Evolutionary conservation across 1,140 invertebrate genomes (phyloP), one percentile per base, ranked within the genome.

Genomic region (Streblospio benedicti): DNA sequence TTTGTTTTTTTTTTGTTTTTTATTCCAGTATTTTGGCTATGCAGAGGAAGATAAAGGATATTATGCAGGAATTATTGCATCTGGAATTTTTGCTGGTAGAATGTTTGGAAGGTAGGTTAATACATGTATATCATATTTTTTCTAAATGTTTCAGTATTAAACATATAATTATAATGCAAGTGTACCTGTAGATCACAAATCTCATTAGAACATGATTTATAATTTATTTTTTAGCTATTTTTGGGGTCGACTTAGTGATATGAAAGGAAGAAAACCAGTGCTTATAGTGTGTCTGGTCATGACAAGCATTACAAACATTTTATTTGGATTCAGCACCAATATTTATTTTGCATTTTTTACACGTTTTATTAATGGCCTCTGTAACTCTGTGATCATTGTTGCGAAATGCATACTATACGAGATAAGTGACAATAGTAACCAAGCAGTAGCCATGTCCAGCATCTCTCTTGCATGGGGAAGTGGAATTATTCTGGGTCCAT

Each of bases 181-280:
- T n/a, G n/a, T n/a, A n/a, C n/a, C n/a, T n/a, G n/a, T n/a, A n/a
- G n/a, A n/a, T n/a, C n/a, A n/a, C n/a, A n/a, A n/a, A n/a, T n/a
- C n/a, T n/a, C n/a, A n/a, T n/a, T n/a, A n/a, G n/a, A n/a, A n/a
- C n/a, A n/a, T n/a, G n/a, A n/a, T 51, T 57, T 27, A 23, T 63
- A 47, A 54, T 57, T 43, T 44, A 30, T 57, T 9, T 68, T 64
- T 43, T 63, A 74, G 72, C 57, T 74, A 70, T 61, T 72, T 74
- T 60, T 75, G 73, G 73, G 73, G 73, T 18, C 73, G 70, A 68
- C 44, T 75, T n/a, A 72, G 72, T 14, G 73, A 75, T 61, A 62
- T 54, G 27, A 65, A 65, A 30, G 73, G 73, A 1, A 38, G 73
- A 31, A 59, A 62, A 52, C 63, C 67, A 28, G 65, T 74, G 2